Conservation (phyloP, 2,797 vertebrate genomes). For the Cynopterus sphinx region DNA sequence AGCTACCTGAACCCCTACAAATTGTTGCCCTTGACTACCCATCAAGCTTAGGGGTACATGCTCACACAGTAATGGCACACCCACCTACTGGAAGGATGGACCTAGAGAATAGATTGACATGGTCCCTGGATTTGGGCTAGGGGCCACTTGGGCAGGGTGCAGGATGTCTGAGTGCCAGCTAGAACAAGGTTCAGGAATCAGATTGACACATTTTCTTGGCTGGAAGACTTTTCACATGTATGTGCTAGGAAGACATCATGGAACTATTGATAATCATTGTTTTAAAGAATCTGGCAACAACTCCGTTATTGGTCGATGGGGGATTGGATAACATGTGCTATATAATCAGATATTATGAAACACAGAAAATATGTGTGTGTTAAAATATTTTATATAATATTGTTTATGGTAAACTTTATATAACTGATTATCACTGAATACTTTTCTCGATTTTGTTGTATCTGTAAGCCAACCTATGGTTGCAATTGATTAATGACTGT, state of each 20-base stretch:
- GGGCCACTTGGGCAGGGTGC: not conserved
- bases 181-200: not conserved
- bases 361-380: not conserved
- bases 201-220: not conserved
- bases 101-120: not conserved
- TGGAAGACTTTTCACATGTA: not conserved
- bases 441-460: not conserved
- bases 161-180: not conserved
- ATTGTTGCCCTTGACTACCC: not conserved
- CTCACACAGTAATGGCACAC: not conserved
- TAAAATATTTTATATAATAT: not conserved
- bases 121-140: not conserved
- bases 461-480: not conserved
- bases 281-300: not conserved
- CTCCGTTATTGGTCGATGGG: not conserved
- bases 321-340: not conserved
- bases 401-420: not conserved
- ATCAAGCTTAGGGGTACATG: not conserved
- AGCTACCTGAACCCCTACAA: not conserved
- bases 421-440: not conserved
- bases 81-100: not conserved
- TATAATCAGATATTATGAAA: not conserved
- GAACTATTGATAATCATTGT: not conserved
- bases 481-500: not conserved
- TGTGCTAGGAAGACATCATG: not conserved